Conservation (phyloP, 2,113 vertebrate species). For the Regulus satrapa region DNA sequence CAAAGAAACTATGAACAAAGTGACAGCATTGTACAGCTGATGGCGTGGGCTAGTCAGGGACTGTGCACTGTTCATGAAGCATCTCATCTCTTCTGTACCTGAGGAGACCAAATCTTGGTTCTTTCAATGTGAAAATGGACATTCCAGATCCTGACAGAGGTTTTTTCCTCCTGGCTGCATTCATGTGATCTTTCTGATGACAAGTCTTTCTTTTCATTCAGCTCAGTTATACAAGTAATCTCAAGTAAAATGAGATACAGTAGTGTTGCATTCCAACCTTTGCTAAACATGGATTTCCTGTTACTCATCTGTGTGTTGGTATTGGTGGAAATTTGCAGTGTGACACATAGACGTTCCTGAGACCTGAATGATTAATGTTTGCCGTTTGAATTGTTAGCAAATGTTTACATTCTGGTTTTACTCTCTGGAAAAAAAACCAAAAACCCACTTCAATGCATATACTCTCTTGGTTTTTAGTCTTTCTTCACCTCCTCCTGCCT, state of each 20-base stretch:
- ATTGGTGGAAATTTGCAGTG: neutral
- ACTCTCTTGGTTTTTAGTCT: neutral
- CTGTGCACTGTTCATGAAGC: neutral
- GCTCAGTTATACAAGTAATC: neutral
- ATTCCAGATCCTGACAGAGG: neutral
- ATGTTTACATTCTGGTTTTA: neutral
- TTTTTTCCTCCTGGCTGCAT: neutral
- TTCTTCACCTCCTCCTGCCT: neutral
- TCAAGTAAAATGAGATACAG: neutral
- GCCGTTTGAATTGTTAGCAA: neutral
- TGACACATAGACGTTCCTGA: rapidly evolving
- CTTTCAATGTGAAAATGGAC: neutral
- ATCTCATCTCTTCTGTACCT: neutral
- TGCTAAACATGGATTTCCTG: neutral
- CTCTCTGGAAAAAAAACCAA: neutral
- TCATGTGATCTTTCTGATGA: neutral
- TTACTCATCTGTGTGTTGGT: neutral
- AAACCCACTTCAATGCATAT: neutral
- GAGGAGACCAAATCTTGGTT: neutral
- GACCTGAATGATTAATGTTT: neutral
- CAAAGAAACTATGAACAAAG: neutral
- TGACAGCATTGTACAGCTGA: neutral
- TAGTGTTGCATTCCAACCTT: neutral
- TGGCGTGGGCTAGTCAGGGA: neutral
- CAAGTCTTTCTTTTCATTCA: neutral